Conservation (phyloP, 1,140 invertebrate species). For the Hycleus cichorii region DNA sequence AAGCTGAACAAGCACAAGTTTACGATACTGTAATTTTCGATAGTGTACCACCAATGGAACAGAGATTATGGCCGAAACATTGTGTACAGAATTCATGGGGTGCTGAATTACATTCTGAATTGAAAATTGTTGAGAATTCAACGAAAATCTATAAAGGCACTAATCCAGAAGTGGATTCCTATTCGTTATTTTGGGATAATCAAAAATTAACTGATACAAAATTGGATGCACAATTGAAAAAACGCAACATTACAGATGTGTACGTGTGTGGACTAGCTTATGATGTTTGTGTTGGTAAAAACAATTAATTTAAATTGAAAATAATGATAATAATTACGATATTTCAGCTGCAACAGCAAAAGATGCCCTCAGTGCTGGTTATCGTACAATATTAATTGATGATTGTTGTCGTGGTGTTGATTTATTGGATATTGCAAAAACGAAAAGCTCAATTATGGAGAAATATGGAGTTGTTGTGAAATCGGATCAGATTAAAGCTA, state of each 20-base stretch:
- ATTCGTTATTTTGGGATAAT: constrained; percentile 78
- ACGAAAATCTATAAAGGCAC: constrained; percentile 63
- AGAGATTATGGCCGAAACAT: constrained; percentile 70
- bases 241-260: constrained; percentile 59
- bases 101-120: constrained; percentile 62
- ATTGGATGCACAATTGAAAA: constrained; percentile 50
- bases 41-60: constrained; percentile 48
- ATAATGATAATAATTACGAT: neutral
- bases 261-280: constrained; percentile 73
- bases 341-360: constrained; percentile 52
- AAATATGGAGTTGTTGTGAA: constrained; percentile 50
- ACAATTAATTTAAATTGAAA: neutral
- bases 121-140: constrained; percentile 47
- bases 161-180: constrained; percentile 66
- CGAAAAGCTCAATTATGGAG: constrained; percentile 45
- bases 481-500: constrained; percentile 48
- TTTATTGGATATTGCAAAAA: constrained; percentile 44
- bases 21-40: constrained; percentile 68
- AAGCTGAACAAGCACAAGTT: constrained; percentile 49
- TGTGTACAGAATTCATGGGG: constrained; percentile 72
- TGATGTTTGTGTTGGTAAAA: constrained; percentile 73
- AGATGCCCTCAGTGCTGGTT: constrained; percentile 58
- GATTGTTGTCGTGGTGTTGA: constrained; percentile 63
- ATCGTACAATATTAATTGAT: constrained; percentile 60
- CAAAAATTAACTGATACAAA: constrained; percentile 56